A percentile compares a stretch with the other conserved stretches of the same genome.
Conservation (phyloP, 2,113 vertebrate genomes). For the Passerina amoena region DNA sequence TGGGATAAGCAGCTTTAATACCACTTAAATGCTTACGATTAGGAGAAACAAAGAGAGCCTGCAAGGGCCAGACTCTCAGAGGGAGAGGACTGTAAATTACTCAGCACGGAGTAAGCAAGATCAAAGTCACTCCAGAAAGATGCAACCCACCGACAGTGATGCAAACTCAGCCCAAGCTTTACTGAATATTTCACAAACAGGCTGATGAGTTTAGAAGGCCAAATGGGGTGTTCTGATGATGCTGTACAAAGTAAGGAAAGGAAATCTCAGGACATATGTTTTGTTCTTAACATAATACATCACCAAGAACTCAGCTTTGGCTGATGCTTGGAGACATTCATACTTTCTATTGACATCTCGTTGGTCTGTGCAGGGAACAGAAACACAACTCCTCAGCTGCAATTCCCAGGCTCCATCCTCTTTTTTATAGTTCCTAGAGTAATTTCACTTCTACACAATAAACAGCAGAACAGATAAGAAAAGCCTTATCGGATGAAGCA, state of each 20-base stretch:
- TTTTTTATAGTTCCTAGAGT: neutral
- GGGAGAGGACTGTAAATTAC: slow-evolving; percentile 37
- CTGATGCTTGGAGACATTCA: neutral
- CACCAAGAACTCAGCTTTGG: neutral
- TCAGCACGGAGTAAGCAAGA: neutral
- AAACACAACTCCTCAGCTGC: neutral
- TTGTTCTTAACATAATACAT: neutral
- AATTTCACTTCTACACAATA: slow-evolving; percentile 4
- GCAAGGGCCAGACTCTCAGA: slow-evolving; percentile 6
- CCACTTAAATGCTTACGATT: neutral
- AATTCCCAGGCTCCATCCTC: neutral
- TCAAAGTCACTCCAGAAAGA: slow-evolving; percentile 9
- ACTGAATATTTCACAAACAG: neutral
- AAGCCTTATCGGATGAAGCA: neutral
- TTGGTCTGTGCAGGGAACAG: neutral
- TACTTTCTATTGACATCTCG: neutral
- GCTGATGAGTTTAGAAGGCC: slow-evolving; percentile 8
- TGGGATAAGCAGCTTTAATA: slow-evolving; percentile 1
- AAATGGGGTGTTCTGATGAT: neutral
- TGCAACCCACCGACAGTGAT: neutral
- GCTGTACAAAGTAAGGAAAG: neutral
- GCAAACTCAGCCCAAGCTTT: neutral
- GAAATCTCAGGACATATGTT: neutral
- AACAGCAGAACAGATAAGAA: slow-evolving; percentile 16
- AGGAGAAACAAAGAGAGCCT: neutral